A percentile compares a stretch with the other conserved stretches of the same genome.
Conservation (phyloP, 2,113 vertebrate genomes). For the Ginglymostoma cirratum region DNA sequence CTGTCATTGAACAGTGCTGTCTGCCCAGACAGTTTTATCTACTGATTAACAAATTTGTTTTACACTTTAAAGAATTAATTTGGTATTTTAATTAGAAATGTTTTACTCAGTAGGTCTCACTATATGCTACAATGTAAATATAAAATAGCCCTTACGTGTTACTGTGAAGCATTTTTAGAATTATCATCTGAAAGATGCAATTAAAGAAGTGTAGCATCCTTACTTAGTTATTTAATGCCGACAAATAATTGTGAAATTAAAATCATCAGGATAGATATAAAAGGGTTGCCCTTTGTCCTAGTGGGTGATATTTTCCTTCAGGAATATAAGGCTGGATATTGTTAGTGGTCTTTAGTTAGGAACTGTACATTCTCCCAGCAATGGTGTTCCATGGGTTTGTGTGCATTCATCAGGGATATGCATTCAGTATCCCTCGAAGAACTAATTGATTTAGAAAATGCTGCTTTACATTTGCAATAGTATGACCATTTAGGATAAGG, state of each 20-base stretch:
- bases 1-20: not conserved
- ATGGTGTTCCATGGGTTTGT: not conserved
- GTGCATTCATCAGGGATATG: not conserved
- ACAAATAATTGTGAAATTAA: not conserved
- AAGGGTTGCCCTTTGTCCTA: no score
- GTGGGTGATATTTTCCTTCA: not conserved
- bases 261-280: not conserved
- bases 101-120: not conserved
- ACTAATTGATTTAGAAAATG: conserved; percentile 6
- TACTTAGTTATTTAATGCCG: not conserved
- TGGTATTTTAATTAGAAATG: not conserved
- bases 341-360: not conserved
- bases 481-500: not conserved
- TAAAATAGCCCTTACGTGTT: not conserved
- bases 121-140: not conserved
- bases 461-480: conserved; percentile 6
- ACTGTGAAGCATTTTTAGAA: not conserved
- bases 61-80: not conserved
- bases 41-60: not conserved
- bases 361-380: not conserved
- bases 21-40: not conserved
- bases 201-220: not conserved
- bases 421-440: not conserved
- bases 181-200: not conserved
- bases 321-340: not conserved